Evolutionary conservation across 2,113 vertebrate genomes (phyloP).

Genomic region (Tichodroma muraria): DNA sequence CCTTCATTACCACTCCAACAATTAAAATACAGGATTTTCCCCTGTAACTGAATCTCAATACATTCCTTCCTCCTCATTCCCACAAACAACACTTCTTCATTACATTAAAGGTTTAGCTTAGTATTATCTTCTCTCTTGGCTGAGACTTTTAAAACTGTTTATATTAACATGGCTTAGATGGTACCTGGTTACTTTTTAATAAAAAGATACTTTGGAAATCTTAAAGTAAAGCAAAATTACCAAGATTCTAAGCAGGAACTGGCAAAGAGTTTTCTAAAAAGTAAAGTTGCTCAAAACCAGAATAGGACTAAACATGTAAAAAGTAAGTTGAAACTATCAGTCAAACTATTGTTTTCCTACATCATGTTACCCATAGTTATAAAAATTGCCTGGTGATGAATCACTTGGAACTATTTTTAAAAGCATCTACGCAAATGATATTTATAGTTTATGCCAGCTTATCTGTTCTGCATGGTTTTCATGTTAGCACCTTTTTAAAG

Average conservation of each 20-base stretch:
- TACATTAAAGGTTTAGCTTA: neutral
- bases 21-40: neutral
- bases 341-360: conserved; percentile 52
- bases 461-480: conserved; percentile 66
- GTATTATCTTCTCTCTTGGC: neutral
- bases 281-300: neutral
- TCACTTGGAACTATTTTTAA: conserved; percentile 72
- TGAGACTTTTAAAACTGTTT: neutral
- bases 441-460: conserved; percentile 70
- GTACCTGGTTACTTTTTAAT: neutral
- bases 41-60: neutral
- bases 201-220: neutral
- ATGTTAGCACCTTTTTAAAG: conserved; percentile 63
- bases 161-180: neutral
- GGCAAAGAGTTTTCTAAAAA: neutral
- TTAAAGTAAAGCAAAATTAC: neutral
- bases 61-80: neutral
- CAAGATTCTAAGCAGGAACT: neutral
- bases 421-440: conserved; percentile 62
- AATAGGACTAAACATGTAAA: neutral
- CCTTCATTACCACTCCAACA: neutral
- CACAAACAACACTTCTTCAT: neutral
- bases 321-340: conserved; percentile 12
- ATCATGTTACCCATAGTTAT: conserved; percentile 54
- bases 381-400: conserved; percentile 63